Conservation (phyloP, 2,113 vertebrate genomes). For the Burhinus oedicnemus region DNA sequence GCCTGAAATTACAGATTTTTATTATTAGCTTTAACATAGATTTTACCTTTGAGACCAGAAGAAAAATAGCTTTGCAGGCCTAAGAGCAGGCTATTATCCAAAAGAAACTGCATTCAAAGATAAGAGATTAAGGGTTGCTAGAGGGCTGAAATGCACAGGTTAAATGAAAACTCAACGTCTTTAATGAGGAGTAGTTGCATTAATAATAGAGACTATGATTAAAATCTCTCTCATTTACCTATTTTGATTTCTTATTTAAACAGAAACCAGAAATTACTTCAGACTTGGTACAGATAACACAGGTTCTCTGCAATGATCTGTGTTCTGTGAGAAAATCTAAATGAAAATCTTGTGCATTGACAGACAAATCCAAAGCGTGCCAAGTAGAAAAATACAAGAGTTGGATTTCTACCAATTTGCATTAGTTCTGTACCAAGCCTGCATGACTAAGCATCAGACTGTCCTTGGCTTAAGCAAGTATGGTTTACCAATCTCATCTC, state of each 20-base stretch:
- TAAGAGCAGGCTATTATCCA: background rate
- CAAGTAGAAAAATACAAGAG: background rate
- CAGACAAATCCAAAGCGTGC: background rate
- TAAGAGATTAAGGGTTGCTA: background rate
- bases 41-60: background rate
- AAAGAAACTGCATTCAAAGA: background rate
- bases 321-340: background rate
- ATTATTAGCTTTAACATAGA: background rate
- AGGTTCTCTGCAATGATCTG: background rate
- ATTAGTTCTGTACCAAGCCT: background rate
- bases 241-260: background rate
- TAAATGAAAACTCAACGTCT: background rate
- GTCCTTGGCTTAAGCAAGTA: background rate
- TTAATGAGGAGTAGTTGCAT: background rate
- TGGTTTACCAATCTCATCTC: background rate
- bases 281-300: background rate
- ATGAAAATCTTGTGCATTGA: background rate
- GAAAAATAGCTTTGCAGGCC: background rate
- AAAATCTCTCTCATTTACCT: background rate
- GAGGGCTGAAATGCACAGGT: background rate
- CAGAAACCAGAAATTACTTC: background rate
- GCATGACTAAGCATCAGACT: background rate
- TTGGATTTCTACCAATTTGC: background rate
- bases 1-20: constrained; percentile 77
- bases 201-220: background rate